Evolutionary conservation across 2,797 vertebrate genomes (phyloP).

Genomic region (Liasis olivaceus): DNA sequence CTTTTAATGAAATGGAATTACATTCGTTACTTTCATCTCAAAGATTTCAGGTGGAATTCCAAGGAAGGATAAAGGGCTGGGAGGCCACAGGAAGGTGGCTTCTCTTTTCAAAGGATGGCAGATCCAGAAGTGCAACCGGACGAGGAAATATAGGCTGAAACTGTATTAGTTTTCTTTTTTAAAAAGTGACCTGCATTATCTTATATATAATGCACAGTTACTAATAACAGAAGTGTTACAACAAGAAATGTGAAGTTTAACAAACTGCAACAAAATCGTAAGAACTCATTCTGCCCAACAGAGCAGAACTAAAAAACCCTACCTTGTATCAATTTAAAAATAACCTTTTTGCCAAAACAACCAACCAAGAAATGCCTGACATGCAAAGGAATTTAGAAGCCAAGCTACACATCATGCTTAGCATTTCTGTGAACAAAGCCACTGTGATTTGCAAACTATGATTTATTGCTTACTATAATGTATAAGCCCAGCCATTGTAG

Average conservation of each 20-base stretch:
- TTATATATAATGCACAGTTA: neutral
- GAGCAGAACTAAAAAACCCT: neutral
- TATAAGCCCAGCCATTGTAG: too few species aligned
- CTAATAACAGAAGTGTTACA: neutral
- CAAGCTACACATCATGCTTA: too few species aligned
- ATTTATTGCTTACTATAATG: too few species aligned
- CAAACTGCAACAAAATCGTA: neutral
- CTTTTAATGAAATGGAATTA: conserved; percentile 2
- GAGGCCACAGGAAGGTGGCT: neutral
- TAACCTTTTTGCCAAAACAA: neutral
- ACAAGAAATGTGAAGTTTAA: neutral
- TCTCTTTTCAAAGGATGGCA: neutral
- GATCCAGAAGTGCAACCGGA: neutral
- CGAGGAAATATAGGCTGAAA: neutral
- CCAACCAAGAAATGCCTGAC: neutral
- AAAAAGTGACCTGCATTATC: neutral
- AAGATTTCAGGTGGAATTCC: conserved; percentile 1
- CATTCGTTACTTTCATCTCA: neutral
- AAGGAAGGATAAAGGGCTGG: neutral
- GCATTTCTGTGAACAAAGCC: too few species aligned
- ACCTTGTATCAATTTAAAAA: neutral
- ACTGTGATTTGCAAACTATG: too few species aligned
- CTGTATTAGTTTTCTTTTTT: neutral
- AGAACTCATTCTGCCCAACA: neutral
- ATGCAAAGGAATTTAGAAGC: neutral